Percentiles rank a stretch among this genome's conserved stretches.
Conservation (phyloP, 2,113 vertebrate species). For the Deroptyus accipitrinus region DNA sequence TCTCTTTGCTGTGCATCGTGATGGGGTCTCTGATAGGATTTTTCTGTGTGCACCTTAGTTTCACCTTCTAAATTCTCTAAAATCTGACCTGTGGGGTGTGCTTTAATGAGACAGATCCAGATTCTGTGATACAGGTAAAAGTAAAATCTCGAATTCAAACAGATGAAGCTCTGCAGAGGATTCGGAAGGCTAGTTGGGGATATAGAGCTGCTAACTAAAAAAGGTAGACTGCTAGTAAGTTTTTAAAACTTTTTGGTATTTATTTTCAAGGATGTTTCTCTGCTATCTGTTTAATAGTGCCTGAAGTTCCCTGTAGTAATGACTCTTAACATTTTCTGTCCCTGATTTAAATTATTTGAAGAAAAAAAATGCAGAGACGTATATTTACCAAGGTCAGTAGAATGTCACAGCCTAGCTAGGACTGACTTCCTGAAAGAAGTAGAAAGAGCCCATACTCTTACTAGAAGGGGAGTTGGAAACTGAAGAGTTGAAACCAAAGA, state of each 20-base stretch:
- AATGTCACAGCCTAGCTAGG: neutral
- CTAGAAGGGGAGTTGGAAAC: neutral
- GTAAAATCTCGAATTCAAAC: neutral
- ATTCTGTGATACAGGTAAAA: neutral
- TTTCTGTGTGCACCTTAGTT: neutral
- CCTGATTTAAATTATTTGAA: neutral
- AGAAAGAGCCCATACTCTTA: neutral
- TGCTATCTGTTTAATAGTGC: neutral
- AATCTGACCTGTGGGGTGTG: neutral
- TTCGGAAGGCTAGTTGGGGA: neutral
- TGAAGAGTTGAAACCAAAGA: neutral
- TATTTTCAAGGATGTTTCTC: neutral
- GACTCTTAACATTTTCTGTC: neutral
- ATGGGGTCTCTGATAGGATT: constrained; percentile 56
- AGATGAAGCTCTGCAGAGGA: neutral
- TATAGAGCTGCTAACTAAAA: neutral
- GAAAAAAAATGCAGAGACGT: neutral
- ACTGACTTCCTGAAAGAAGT: neutral
- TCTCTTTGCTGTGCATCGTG: neutral
- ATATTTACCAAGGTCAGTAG: neutral
- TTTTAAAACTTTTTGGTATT: neutral
- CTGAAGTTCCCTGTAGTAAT: neutral
- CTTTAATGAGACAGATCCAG: constrained; percentile 20
- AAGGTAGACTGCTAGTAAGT: neutral
- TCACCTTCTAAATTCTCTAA: neutral